These are phyloP conservation scores for Dusona sp. DNA, from an alignment of 2,888 invertebrate genomes.

Conservation along the genomic window DNA sequence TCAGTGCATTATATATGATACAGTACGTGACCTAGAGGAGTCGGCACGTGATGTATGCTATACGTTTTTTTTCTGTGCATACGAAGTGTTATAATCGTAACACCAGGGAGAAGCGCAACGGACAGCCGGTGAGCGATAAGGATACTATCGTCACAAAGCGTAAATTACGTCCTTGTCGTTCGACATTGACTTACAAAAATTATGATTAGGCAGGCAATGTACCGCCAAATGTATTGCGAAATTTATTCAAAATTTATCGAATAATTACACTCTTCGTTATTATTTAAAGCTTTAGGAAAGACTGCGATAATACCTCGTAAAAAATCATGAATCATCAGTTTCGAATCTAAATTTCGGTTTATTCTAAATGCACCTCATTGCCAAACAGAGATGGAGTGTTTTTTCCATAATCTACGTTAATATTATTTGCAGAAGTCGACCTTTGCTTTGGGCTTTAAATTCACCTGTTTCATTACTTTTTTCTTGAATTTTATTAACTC, in stretches of 20 bases:
- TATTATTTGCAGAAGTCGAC: not conserved
- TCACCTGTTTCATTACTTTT: not conserved
- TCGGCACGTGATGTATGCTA: not conserved
- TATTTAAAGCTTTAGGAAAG: not conserved
- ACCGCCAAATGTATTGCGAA: no score
- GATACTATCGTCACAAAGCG: not conserved
- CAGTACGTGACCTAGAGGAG: conserved; percentile 41
- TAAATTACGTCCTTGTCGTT: conserved; percentile 1
- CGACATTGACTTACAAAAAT: not conserved
- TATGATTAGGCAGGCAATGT: not conserved
- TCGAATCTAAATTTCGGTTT: not conserved
- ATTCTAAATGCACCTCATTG: not conserved
- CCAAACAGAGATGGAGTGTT: not conserved
- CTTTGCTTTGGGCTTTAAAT: not conserved
- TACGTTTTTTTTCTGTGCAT: conserved; percentile 17
- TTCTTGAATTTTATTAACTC: not conserved
- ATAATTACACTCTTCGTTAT: not conserved
- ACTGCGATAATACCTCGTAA: no score
- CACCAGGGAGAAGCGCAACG: not conserved
- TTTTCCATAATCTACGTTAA: not conserved
- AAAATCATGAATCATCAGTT: not conserved
- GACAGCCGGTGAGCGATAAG: conserved; percentile 3
- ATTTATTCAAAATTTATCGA: not conserved
- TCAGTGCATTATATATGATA: conserved; percentile 25
- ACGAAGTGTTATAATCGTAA: conserved; percentile 20